phyloP scores from a whole-genome alignment of 2,888 invertebrate species.

The Tribolium freemani region DNA sequence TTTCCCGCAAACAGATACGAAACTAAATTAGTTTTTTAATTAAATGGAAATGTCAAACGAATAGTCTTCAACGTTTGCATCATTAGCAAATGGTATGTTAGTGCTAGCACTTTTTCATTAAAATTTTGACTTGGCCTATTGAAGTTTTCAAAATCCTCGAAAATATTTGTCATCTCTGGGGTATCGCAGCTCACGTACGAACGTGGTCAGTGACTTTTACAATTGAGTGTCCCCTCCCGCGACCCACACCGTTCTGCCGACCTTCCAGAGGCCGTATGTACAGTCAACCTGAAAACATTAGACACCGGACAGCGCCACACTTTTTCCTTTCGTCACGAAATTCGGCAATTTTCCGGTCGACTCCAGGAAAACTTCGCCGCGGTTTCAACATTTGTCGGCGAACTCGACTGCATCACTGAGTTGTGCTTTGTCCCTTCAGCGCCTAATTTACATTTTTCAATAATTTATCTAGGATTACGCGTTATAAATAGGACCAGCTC shows the following conservation, averaged over 20 bases:
- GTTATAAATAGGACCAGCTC: constrained; percentile 8
- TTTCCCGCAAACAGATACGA: too few relatives aligned
- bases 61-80: too few relatives aligned
- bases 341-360: background rate
- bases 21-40: too few relatives aligned
- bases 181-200: constrained; percentile 41
- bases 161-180: background rate
- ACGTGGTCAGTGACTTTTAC: constrained; percentile 58
- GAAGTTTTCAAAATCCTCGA: too few relatives aligned
- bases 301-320: constrained; percentile 26
- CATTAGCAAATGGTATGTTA: too few relatives aligned
- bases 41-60: too few relatives aligned
- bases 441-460: constrained; percentile 20
- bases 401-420: background rate
- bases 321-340: background rate
- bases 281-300: constrained; percentile 60
- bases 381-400: too few relatives aligned
- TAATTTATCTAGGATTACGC: constrained; percentile 12
- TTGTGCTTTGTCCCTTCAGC: constrained; percentile 13
- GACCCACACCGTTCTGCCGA: constrained; percentile 57
- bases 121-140: too few relatives aligned
- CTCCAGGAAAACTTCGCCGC: constrained; percentile 8
- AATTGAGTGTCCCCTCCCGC: constrained; percentile 55
- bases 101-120: too few relatives aligned
- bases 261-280: constrained; percentile 66